Evolutionary conservation across 2,888 invertebrate genomes (phyloP).

Genomic region (Periphyllus acericola): DNA sequence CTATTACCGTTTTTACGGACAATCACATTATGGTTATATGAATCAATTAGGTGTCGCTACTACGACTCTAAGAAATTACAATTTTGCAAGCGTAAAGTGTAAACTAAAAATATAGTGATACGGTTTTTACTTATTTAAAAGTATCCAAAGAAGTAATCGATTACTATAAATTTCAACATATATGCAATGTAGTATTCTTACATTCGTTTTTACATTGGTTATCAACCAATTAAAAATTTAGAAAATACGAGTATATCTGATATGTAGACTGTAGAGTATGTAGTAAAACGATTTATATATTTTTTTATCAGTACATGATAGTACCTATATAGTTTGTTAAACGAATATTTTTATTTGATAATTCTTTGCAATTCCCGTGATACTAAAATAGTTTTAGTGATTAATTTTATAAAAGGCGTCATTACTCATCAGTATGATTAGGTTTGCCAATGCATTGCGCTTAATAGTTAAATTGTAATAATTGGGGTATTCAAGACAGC

Average conservation of each 20-base stretch:
- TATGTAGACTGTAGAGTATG: background rate
- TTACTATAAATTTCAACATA: no score
- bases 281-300: background rate
- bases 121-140: no score
- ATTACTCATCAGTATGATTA: background rate
- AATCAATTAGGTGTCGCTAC: no score
- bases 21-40: no score
- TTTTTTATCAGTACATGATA: background rate
- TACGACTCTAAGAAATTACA: no score
- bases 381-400: background rate
- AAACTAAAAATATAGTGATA: no score
- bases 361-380: background rate
- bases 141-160: no score
- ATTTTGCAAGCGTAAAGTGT: no score
- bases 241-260: no score
- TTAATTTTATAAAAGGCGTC: background rate
- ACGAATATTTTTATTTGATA: background rate
- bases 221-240: background rate
- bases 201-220: background rate
- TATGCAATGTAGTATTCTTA: no score
- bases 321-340: background rate
- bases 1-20: no score
- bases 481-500: background rate
- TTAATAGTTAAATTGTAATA: background rate
- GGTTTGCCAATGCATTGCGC: background rate